These are phyloP conservation scores for Acleris laterana DNA, from an alignment of 2,888 invertebrate genomes.

Conservation along the genomic window DNA sequence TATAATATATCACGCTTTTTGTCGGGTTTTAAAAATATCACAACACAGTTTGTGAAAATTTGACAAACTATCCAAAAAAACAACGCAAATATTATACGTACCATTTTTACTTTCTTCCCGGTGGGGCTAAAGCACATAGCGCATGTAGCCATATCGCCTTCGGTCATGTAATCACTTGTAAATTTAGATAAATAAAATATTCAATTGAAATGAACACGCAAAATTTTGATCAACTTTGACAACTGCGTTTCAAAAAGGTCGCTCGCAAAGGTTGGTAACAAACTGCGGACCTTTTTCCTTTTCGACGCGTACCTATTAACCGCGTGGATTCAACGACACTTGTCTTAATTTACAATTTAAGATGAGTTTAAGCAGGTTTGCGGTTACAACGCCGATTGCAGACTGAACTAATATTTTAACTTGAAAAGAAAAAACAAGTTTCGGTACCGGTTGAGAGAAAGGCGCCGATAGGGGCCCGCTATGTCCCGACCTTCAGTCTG, in stretches of 20 bases:
- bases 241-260: slow-evolving; percentile 9
- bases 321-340: too few relatives aligned
- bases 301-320: slow-evolving; percentile 5
- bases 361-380: neutral
- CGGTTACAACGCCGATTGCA: slow-evolving; percentile 9
- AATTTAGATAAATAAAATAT: slow-evolving; percentile 30
- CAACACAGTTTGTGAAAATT: neutral
- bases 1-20: too few relatives aligned
- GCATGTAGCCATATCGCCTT: slow-evolving; percentile 49
- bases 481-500: too few relatives aligned
- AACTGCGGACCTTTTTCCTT: neutral
- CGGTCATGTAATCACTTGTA: slow-evolving; percentile 49
- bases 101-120: slow-evolving; percentile 62
- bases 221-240: slow-evolving; percentile 31
- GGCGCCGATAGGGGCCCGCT: slow-evolving; percentile 49
- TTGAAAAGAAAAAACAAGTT: slow-evolving; percentile 42
- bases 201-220: neutral
- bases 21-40: too few relatives aligned
- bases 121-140: slow-evolving; percentile 58
- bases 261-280: slow-evolving; percentile 1
- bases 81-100: slow-evolving; percentile 47
- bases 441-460: slow-evolving; percentile 44
- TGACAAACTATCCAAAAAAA: neutral
- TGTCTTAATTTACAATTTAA: slow-evolving; percentile 7
- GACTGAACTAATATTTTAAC: slow-evolving; percentile 32